A percentile compares a stretch with the other conserved stretches of the same genome.
phyloP scores from a whole-genome alignment of 2,797 vertebrate genomes.

The Cossypha caffra region DNA sequence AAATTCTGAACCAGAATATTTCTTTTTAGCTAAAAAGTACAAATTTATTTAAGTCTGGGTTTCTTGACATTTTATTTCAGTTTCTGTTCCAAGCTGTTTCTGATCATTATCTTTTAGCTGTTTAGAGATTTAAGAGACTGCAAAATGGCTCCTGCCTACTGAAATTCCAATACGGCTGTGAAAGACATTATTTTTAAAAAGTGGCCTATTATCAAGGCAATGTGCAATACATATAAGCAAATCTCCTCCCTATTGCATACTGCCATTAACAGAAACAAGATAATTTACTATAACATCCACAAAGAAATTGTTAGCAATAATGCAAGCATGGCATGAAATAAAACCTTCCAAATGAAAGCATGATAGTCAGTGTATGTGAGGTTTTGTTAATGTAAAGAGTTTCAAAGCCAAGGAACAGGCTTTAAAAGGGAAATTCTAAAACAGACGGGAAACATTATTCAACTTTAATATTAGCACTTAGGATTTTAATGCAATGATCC shows the following conservation, averaged over 20 bases:
- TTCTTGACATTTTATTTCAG: slow-evolving; percentile 8
- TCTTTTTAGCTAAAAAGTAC: not conserved
- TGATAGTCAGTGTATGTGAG: not conserved
- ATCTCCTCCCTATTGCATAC: not conserved
- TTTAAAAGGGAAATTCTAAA: not conserved
- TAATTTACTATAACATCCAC: not conserved
- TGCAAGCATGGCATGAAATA: not conserved
- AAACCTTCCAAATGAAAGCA: not conserved
- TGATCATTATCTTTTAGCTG: not conserved
- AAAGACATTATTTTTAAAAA: not conserved
- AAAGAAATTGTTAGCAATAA: not conserved
- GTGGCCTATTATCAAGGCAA: not conserved
- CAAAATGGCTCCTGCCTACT: not conserved
- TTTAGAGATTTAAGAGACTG: not conserved
- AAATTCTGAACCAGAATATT: slow-evolving; percentile 9
- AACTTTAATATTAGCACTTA: not conserved
- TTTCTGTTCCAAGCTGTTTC: slow-evolving; percentile 11
- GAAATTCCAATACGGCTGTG: not conserved
- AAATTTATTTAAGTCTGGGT: not conserved
- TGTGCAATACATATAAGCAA: not conserved
- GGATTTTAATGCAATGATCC: not conserved
- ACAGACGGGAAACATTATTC: not conserved
- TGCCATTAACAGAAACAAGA: not conserved
- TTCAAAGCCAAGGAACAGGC: not conserved
- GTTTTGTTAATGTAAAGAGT: not conserved